A percentile compares a stretch with the other conserved stretches of the same genome.
Evolutionary conservation across 2,113 vertebrate species (phyloP).

Genomic region (Tonatia bakeri): DNA sequence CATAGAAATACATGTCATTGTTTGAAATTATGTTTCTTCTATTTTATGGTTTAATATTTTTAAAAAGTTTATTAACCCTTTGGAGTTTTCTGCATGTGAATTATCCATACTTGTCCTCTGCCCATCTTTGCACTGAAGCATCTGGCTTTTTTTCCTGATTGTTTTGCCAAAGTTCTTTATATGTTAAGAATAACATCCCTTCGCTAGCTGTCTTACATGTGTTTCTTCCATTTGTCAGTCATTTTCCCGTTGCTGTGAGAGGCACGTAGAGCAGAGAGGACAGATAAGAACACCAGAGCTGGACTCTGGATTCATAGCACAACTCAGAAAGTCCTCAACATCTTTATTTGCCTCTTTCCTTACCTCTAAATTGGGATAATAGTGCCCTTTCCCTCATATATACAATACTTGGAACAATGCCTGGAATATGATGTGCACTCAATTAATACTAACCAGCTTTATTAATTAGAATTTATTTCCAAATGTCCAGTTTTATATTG

Average conservation of each 20-base stretch:
- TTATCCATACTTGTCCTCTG: neutral
- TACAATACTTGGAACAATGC: neutral
- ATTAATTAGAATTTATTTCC: slow-evolving; percentile 17
- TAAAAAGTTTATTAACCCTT: neutral
- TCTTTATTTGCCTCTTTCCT: neutral
- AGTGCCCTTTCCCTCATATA: neutral
- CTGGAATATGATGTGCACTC: neutral
- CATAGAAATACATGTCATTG: neutral
- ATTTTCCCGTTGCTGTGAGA: neutral
- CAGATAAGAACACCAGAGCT: neutral
- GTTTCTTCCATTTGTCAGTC: neutral
- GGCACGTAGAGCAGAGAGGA: neutral
- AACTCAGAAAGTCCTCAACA: neutral
- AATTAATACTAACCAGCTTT: neutral
- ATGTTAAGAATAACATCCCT: neutral
- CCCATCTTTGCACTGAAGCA: neutral
- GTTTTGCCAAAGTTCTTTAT: slow-evolving; percentile 18
- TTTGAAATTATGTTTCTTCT: neutral
- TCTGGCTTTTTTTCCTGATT: neutral
- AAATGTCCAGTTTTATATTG: neutral
- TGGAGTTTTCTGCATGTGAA: neutral
- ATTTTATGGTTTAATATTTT: neutral
- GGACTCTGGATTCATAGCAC: neutral
- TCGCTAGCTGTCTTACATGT: neutral
- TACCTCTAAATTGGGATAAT: neutral